Evolutionary conservation across 1,140 invertebrate genomes (phyloP).

Genomic region (Lasioglossum baleicum): DNA sequence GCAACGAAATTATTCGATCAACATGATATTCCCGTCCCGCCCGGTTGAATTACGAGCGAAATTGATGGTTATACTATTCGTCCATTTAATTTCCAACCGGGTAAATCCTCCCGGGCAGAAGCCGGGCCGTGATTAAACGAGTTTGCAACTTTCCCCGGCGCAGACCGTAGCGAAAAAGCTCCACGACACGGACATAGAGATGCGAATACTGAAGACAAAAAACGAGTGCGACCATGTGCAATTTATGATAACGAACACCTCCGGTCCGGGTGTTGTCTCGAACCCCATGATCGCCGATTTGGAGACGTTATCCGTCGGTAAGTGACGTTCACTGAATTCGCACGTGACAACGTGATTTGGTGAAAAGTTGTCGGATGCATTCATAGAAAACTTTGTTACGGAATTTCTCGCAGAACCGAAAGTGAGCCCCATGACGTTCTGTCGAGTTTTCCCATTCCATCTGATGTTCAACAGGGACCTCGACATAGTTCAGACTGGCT

Average conservation of each 20-base stretch:
- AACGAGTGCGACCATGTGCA: slow-evolving; percentile 95
- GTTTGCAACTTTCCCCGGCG: slow-evolving; percentile 25
- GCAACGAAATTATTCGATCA: no score
- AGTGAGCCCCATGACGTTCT: slow-evolving; percentile 95
- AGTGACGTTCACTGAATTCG: slow-evolving; percentile 46
- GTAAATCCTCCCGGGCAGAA: not conserved
- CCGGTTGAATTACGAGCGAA: no score
- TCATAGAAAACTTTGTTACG: not conserved
- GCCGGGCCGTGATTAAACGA: slow-evolving; percentile 6
- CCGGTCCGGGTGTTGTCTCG: slow-evolving; percentile 82
- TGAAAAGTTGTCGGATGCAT: not conserved
- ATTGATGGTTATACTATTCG: no score
- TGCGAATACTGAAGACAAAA: slow-evolving; percentile 92
- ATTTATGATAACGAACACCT: slow-evolving; percentile 94
- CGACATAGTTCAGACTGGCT: slow-evolving; percentile 92
- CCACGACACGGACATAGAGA: slow-evolving; percentile 94
- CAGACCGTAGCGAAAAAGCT: slow-evolving; percentile 95
- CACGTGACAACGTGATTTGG: not conserved
- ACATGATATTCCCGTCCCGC: no score
- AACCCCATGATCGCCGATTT: slow-evolving; percentile 86
- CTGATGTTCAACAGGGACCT: slow-evolving; percentile 94
- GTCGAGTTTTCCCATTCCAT: slow-evolving; percentile 96
- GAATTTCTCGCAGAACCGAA: slow-evolving; percentile 85
- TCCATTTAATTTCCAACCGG: not conserved
- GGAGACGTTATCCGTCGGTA: slow-evolving; percentile 86